Evolutionary conservation across 2,113 vertebrate genomes (phyloP).

Genomic region (Pterocles gutturalis): DNA sequence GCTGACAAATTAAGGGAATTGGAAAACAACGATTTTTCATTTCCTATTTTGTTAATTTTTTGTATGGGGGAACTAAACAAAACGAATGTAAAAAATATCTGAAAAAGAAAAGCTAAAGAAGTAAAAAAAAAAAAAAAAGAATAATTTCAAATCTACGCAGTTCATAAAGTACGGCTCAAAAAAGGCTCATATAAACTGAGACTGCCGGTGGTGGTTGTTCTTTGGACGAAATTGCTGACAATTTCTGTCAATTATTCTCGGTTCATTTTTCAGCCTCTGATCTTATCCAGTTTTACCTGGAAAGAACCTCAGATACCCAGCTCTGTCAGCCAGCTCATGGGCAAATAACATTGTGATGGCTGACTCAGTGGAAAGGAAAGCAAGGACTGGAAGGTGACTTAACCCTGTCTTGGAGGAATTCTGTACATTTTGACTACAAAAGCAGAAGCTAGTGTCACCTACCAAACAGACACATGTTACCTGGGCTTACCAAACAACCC

Average conservation of each 20-base stretch:
- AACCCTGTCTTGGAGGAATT: background rate
- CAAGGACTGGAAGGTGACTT: background rate
- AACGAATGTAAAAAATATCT: background rate
- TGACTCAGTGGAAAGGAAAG: background rate
- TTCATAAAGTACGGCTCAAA: background rate
- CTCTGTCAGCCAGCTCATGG: background rate
- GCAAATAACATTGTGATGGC: fast-evolving
- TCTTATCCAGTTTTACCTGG: background rate
- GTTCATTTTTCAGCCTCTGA: background rate
- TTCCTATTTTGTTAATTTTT: background rate
- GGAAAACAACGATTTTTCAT: background rate
- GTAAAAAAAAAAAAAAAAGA: background rate
- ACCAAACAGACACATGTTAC: fast-evolving
- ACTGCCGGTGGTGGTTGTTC: background rate
- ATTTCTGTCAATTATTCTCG: background rate
- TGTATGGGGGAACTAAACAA: background rate
- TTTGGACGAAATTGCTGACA: background rate
- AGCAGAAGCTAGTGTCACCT: background rate
- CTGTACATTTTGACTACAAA: background rate
- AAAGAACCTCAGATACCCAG: background rate
- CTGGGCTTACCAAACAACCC: background rate
- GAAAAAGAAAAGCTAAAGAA: background rate
- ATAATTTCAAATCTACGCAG: background rate
- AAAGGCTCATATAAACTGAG: background rate
- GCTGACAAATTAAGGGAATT: background rate